Percentiles rank a stretch among this genome's conserved stretches.
Conservation (phyloP, 2,797 vertebrate species). For the Urosaurus nigricauda region DNA sequence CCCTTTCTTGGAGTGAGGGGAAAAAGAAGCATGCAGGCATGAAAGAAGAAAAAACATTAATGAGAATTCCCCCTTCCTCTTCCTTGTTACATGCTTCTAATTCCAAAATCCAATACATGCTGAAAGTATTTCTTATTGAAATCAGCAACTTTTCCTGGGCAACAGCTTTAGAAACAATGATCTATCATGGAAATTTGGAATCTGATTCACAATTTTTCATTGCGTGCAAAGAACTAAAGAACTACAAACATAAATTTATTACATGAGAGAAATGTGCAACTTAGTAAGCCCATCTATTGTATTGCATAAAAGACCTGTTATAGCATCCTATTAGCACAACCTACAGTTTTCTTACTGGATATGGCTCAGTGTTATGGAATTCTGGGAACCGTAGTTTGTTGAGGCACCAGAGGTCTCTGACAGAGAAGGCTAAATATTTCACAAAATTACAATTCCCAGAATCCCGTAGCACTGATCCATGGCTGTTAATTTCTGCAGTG, state of each 20-base stretch:
- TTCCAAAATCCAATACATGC: too few relatives aligned
- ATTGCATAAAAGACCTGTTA: not conserved
- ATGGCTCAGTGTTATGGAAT: too few relatives aligned
- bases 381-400: too few relatives aligned
- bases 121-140: not conserved
- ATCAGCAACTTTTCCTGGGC: not conserved
- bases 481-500: too few relatives aligned
- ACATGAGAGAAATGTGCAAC: not conserved
- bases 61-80: too few relatives aligned
- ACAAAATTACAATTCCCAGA: too few relatives aligned
- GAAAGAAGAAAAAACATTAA: not conserved
- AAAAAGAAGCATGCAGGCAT: not conserved
- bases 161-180: not conserved
- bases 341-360: too few relatives aligned
- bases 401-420: too few relatives aligned
- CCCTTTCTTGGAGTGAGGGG: accelerated
- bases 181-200: too few relatives aligned
- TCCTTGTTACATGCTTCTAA: not conserved
- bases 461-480: too few relatives aligned
- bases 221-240: not conserved
- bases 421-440: too few relatives aligned
- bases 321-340: not conserved
- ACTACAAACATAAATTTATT: not conserved
- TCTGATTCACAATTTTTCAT: not conserved
- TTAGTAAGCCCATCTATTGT: not conserved